Evolutionary conservation across 2,113 vertebrate species (phyloP), one percentile per base, ranked within the genome.

Genomic region (Chloropsis cyanopogon): DNA sequence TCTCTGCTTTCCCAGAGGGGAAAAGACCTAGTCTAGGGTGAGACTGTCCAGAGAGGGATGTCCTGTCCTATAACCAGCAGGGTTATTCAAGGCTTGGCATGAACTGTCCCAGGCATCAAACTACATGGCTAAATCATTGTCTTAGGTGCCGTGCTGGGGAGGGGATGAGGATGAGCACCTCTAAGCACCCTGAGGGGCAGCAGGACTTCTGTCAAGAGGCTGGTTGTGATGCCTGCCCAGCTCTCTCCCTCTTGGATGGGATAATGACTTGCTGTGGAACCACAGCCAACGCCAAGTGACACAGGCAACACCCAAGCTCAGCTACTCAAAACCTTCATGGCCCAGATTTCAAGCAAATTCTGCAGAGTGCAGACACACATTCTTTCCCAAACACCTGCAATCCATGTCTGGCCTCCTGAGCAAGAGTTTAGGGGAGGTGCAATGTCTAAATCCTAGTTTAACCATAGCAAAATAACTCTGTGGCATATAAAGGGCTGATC

Each of bases 201-300:
- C 56, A 79, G 66, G 25, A 50, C 37, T 41, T 79, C 35, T 12
- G 35, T 4, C 47, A 71, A 66, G 52, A 4, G 15, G 10, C 31
- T 66, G 65, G 19, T 42, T 53, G 18, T 5, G 14, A 44, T 35
- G 19, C 19, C 19, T 64, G 16, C 31, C 52, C 52, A 49, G 52
- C n/a, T 53, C 9, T 50, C 26, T 57, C 23, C 63, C 0, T 2
- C 52, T 64, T 41, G 19, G 39, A 35, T 13, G 17, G 68, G 39
- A 39, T 26, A 59, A n/a, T 4, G 16, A 57, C 37, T 75, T 75
- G 47, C 63, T 63, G 42, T 3, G 5, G 44, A 63, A 29, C 6
- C 59, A 56, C 4, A 35, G 35, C 28, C 25, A 25, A 17, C 0
- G 0, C 20, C 29, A 64, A 17, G 46, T 42, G 39, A 35, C 28